A percentile compares a stretch with the other conserved stretches of the same genome.
Conservation (phyloP, 2,797 vertebrate species). For the Sphaeramia orbicularis region DNA sequence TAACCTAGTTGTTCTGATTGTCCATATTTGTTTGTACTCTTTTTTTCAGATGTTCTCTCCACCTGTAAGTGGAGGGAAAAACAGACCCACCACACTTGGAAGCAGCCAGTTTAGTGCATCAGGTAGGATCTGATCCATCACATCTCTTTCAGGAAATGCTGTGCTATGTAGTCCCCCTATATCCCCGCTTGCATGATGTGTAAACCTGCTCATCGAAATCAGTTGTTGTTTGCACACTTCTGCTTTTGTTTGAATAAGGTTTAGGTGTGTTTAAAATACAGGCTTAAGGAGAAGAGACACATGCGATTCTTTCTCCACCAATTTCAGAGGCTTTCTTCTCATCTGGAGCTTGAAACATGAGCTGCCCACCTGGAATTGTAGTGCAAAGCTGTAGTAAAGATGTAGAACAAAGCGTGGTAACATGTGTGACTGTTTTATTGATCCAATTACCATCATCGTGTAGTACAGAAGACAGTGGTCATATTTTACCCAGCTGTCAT, state of each 20-base stretch:
- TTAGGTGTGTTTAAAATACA: conserved; percentile 56
- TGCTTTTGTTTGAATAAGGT: conserved; percentile 37
- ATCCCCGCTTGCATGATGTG: conserved; percentile 16
- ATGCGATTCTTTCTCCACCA: conserved; percentile 48
- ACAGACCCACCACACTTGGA: conserved; percentile 95
- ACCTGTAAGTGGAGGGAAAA: conserved; percentile 97
- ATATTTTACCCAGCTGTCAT: conserved; percentile 25
- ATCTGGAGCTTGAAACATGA: conserved; percentile 71
- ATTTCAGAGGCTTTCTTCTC: conserved; percentile 43
- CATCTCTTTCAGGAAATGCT: conserved; percentile 30
- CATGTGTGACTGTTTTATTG: conserved; percentile 49
- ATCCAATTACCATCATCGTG: conserved; percentile 35
- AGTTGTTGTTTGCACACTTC: conserved; percentile 31
- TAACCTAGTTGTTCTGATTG: conserved; percentile 10
- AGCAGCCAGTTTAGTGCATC: conserved; percentile 98
- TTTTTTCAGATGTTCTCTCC: conserved; percentile 97
- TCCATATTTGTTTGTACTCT: conserved; percentile 25
- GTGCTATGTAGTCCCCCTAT: conserved; percentile 23
- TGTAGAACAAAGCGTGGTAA: conserved; percentile 55
- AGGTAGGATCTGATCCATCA: conserved; percentile 87
- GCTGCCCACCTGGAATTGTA: conserved; percentile 65
- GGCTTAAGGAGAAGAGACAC: conserved; percentile 41
- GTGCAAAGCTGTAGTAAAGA: conserved; percentile 49
- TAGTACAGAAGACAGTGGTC: conserved; percentile 22
- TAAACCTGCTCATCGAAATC: conserved; percentile 37